Base-by-base conservation (phyloP, 2,888 invertebrate genomes). In the Brachylomia viminalis region DNA sequence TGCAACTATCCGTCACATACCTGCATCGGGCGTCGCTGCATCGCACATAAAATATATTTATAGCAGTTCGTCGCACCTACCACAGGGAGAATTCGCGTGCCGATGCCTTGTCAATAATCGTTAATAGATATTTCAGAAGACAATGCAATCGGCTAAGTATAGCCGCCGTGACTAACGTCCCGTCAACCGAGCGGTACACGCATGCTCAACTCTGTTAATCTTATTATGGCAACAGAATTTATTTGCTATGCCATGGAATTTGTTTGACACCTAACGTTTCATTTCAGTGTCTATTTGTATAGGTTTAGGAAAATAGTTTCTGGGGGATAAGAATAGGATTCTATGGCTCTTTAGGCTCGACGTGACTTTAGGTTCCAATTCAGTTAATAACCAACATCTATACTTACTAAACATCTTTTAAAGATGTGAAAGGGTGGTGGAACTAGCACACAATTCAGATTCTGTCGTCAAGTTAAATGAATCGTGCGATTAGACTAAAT, bases 121-220 rank as follows among this genome's bases (percentile, higher is more conserved):
- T 95, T 96, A 96, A 96, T 96, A 96, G 96, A 96, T 95, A 96
- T 96, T 95, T 96, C 94, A 96, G 96, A 96, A 95, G 95, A 96
- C 96, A 96, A 96, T 96, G 95, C 96, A 95, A 94, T 94, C 91
- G 95, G 91, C 96, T 96, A 96, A 95, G 95, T 95, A 94, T 96
- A 96, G 95, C 83, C 92, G 88, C 85, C 82, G 95, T 96, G 96
- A 96, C 94, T 96, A 96, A 96, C 95, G 95, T 90, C 90, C 92
- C 93, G 95, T 93, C 95, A 92, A 88, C 86, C 84, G 88, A 89
- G 85, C 84, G 83, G 91, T 90, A 90, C 92, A 90, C 92, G 93
- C 93, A 93, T 93, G 92, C 93, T 88, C 93, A 90, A 87, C 92
- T 93, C 91, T 95, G 94, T 95, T 96, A 93, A 94, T 96, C 95